phyloP scores from a whole-genome alignment of 2,797 vertebrate species.

The Danio aesculapii region DNA sequence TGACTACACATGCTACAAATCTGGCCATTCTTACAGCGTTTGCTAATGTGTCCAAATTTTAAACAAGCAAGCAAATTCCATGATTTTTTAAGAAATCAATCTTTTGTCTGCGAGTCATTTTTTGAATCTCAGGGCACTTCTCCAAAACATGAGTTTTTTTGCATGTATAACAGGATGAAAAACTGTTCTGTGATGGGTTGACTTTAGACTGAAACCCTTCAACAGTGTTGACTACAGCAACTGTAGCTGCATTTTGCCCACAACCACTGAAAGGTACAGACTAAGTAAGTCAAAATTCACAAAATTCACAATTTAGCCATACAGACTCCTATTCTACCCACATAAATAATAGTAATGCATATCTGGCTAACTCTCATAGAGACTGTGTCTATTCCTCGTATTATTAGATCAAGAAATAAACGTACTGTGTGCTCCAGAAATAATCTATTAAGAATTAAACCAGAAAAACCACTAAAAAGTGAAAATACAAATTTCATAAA shows the following conservation, averaged over 20 bases:
- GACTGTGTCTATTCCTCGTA: too few relatives aligned
- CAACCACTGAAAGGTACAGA: not conserved
- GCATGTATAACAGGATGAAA: not conserved
- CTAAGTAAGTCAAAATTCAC: too few relatives aligned
- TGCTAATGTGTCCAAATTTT: constrained; percentile 25
- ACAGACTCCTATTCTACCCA: too few relatives aligned
- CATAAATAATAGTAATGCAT: too few relatives aligned
- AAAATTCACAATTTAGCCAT: too few relatives aligned
- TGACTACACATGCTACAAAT: not conserved
- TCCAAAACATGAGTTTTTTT: not conserved
- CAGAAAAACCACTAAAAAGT: too few relatives aligned
- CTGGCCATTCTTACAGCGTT: not conserved
- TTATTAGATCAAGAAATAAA: too few relatives aligned
- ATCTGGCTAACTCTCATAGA: too few relatives aligned
- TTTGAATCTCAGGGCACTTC: not conserved
- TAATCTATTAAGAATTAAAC: too few relatives aligned
- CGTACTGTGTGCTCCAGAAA: too few relatives aligned
- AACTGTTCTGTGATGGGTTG: not conserved
- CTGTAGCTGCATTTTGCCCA: not conserved
- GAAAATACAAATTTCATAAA: too few relatives aligned
- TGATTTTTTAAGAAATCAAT: constrained; percentile 22
- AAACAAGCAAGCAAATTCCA: constrained; percentile 19
- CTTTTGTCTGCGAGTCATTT: not conserved
- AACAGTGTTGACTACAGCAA: not conserved
- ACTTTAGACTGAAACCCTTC: not conserved